Conservation (phyloP, 1,140 invertebrate genomes). For the Helicoverpa armigera region DNA sequence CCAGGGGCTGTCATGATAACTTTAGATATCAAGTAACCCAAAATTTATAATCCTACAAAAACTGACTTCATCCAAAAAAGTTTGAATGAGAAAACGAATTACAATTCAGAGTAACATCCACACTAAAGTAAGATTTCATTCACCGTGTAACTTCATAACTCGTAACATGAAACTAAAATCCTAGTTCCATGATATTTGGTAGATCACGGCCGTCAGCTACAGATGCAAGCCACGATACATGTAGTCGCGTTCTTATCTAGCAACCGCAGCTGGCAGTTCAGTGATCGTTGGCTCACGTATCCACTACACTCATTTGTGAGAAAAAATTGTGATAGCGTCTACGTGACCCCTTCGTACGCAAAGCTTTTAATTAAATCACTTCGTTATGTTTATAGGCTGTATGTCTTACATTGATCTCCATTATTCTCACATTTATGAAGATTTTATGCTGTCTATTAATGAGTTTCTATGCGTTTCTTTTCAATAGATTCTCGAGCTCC, state of each 20-base stretch:
- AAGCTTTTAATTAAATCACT: slow-evolving; percentile 13
- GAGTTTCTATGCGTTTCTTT: too few species aligned
- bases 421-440: too few species aligned
- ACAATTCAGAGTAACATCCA: too few species aligned
- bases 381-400: background rate
- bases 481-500: too few species aligned
- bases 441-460: too few species aligned
- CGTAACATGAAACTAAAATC: background rate
- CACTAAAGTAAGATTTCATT: too few species aligned
- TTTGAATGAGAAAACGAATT: too few species aligned
- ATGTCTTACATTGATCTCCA: background rate
- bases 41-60: too few species aligned
- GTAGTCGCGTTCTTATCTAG: slow-evolving; percentile 53
- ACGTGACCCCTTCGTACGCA: slow-evolving; percentile 30
- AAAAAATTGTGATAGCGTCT: slow-evolving; percentile 46
- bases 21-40: too few species aligned
- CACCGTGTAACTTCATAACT: background rate
- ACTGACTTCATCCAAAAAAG: too few species aligned
- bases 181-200: background rate
- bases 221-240: slow-evolving; percentile 49
- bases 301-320: slow-evolving; percentile 37
- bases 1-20: too few species aligned
- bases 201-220: background rate
- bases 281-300: slow-evolving; percentile 22
- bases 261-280: slow-evolving; percentile 22